These are phyloP conservation scores for Drosophila nr. perissopoda DNA, from an alignment of 2,888 invertebrate genomes.

Conservation along the genomic window DNA sequence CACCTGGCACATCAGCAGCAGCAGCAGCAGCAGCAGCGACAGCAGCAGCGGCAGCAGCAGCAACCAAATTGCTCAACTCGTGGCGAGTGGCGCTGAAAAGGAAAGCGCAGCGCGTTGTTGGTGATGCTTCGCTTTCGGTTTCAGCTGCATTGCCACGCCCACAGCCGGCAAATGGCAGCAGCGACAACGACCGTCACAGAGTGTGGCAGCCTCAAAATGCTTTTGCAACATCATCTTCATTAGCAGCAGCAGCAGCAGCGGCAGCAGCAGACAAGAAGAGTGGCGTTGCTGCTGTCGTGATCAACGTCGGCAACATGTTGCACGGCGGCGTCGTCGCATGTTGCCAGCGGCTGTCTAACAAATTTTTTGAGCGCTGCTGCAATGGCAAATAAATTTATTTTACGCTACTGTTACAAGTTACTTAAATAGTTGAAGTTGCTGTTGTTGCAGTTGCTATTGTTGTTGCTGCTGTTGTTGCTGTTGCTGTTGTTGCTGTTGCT, in stretches of 20 bases:
- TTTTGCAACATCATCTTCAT: conserved; percentile 79
- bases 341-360: conserved; percentile 46
- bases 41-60: no score
- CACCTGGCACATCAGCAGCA: conserved; percentile 42
- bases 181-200: conserved; percentile 57
- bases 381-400: conserved; percentile 74
- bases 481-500: conserved; percentile 28
- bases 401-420: conserved; percentile 75
- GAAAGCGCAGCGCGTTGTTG: conserved; percentile 56
- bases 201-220: conserved; percentile 27
- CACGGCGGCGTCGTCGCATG: conserved; percentile 28
- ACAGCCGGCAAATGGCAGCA: conserved; percentile 10
- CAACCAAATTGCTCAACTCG: conserved; percentile 38
- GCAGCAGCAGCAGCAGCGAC: conserved; percentile 10
- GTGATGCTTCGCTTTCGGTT: conserved; percentile 59
- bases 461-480: conserved; percentile 28
- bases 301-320: conserved; percentile 57
- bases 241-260: conserved; percentile 38
- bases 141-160: conserved; percentile 65
- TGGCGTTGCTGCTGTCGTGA: conserved; percentile 27
- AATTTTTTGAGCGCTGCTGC: conserved; percentile 44
- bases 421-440: conserved; percentile 65
- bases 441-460: conserved; percentile 31
- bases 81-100: conserved; percentile 49
- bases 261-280: background rate